Evolutionary conservation across 1,140 invertebrate genomes (phyloP).

Genomic region (Arion vulgaris): DNA sequence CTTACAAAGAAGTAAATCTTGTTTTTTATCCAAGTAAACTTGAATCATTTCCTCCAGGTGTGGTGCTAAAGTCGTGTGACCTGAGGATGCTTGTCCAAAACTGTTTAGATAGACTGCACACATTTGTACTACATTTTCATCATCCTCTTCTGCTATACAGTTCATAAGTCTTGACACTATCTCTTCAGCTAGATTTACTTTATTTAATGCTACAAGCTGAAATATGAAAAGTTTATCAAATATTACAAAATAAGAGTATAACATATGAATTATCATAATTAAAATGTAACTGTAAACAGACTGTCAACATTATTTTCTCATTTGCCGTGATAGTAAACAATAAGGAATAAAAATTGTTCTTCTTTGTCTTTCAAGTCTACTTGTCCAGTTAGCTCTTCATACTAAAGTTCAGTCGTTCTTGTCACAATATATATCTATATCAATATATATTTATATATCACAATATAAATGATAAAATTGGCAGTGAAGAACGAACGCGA

Average conservation of each 20-base stretch:
- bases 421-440: too few relatives aligned
- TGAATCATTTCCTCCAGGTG: conserved; percentile 30
- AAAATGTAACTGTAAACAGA: conserved; percentile 11
- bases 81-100: neutral
- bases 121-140: conserved; percentile 22
- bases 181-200: conserved; percentile 4
- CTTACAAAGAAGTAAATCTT: conserved; percentile 27
- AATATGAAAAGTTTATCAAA: too few relatives aligned
- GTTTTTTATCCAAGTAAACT: conserved; percentile 15
- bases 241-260: too few relatives aligned
- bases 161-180: conserved; percentile 24
- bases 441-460: too few relatives aligned
- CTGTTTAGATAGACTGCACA: neutral
- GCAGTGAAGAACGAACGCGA: too few relatives aligned
- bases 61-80: conserved; percentile 18
- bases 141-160: conserved; percentile 12
- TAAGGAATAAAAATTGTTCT: too few relatives aligned
- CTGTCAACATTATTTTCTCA: too few relatives aligned
- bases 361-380: too few relatives aligned
- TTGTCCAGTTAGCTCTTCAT: too few relatives aligned
- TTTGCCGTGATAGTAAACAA: too few relatives aligned
- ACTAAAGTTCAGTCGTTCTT: too few relatives aligned
- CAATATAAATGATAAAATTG: too few relatives aligned
- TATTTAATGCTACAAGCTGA: conserved; percentile 27
- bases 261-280: neutral